These are phyloP conservation scores for Xyrichtys novacula DNA, from an alignment of 2,797 vertebrate genomes.

Conservation along the genomic window DNA sequence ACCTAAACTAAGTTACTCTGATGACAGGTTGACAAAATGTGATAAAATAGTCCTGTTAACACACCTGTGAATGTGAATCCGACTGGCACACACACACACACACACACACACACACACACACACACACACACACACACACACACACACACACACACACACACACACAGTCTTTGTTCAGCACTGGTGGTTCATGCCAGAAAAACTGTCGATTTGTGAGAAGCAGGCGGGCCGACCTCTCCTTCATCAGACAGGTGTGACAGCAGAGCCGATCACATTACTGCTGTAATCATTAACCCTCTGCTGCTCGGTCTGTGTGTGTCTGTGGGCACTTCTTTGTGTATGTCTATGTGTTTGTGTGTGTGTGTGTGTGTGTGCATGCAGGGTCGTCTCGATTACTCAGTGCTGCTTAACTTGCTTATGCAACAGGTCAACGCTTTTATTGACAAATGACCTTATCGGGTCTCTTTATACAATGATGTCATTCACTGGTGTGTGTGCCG, in stretches of 20 bases:
- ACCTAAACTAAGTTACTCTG: too few species aligned
- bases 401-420: conserved; percentile 56
- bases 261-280: conserved; percentile 64
- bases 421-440: conserved; percentile 73
- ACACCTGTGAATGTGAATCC: too few species aligned
- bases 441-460: conserved; percentile 71
- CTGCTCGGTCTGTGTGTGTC: conserved; percentile 28
- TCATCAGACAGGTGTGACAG: conserved; percentile 75
- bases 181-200: conserved; percentile 69
- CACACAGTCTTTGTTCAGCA: conserved; percentile 63
- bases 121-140: conserved; percentile 3
- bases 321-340: conserved; percentile 15
- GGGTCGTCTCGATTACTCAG: conserved; percentile 53
- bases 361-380: conserved; percentile 20
- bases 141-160: conserved; percentile 33
- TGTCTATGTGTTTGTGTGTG: conserved; percentile 5
- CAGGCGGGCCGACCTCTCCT: conserved; percentile 50
- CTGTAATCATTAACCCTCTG: conserved; percentile 76
- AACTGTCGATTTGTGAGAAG: conserved; percentile 69
- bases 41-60: too few species aligned
- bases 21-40: too few species aligned
- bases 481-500: conserved; percentile 61
- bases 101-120: conserved; percentile 28
- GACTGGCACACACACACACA: too few species aligned
- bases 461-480: conserved; percentile 63